Percentiles rank a stretch among this genome's conserved stretches.
These are phyloP conservation scores for Sussaba pulchella DNA, from an alignment of 2,888 invertebrate genomes.

Conservation along the genomic window DNA sequence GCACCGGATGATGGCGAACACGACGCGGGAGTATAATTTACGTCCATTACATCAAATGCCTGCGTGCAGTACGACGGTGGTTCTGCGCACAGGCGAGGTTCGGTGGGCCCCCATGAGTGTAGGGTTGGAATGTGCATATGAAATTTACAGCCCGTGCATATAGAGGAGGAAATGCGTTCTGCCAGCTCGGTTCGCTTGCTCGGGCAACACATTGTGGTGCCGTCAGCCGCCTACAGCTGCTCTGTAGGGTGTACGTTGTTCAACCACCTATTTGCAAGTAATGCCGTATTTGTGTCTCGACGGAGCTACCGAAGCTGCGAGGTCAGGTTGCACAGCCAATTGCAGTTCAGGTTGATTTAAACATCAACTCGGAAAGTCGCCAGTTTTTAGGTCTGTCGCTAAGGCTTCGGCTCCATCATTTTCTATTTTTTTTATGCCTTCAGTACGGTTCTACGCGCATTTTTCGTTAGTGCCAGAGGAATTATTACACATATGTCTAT, in stretches of 20 bases:
- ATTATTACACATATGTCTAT: too few species aligned
- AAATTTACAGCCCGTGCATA: constrained; percentile 79
- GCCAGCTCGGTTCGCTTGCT: constrained; percentile 58
- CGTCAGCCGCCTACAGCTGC: constrained; percentile 11
- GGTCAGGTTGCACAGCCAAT: constrained; percentile 12
- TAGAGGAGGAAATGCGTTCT: constrained; percentile 74
- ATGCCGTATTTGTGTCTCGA: constrained; percentile 14
- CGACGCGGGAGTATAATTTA: constrained; percentile 26
- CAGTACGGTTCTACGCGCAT: too few species aligned
- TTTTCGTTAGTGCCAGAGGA: too few species aligned
- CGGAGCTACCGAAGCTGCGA: not conserved
- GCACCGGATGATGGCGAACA: constrained; percentile 21
- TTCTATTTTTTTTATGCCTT: too few species aligned
- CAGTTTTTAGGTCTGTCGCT: constrained; percentile 3
- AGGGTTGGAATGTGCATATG: constrained; percentile 76
- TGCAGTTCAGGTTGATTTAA: constrained; percentile 5
- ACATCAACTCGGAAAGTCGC: not conserved
- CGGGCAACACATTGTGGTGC: constrained; percentile 41
- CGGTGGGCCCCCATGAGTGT: constrained; percentile 58
- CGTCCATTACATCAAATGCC: constrained; percentile 30
- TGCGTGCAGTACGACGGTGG: constrained; percentile 26
- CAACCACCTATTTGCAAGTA: constrained; percentile 15
- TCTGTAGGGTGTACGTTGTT: not conserved
- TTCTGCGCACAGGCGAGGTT: constrained; percentile 37
- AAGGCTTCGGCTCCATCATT: too few species aligned